Percentiles rank a stretch among this genome's conserved stretches.
These are phyloP conservation scores for Saguinus midas DNA, from an alignment of 2,113 vertebrate genomes.

Conservation along the genomic window DNA sequence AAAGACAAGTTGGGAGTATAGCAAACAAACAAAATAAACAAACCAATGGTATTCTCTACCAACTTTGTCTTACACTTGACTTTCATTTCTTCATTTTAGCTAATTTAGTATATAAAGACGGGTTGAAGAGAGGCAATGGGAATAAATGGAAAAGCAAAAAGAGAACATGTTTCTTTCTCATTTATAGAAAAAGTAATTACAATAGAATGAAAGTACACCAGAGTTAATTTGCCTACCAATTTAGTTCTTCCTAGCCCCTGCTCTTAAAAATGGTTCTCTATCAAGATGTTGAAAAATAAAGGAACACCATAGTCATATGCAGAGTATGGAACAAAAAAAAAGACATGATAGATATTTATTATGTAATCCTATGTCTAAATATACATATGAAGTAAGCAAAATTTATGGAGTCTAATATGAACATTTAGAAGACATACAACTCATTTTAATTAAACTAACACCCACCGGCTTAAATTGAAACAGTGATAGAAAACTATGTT, in stretches of 20 bases:
- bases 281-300: constrained; percentile 19
- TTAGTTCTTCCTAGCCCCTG: background rate
- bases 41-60: background rate
- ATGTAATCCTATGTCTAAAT: background rate
- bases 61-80: background rate
- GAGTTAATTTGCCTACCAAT: background rate
- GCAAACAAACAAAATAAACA: background rate
- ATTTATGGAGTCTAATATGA: background rate
- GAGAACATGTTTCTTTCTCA: background rate
- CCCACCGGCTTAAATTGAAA: background rate
- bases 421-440: background rate
- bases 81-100: background rate
- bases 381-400: background rate
- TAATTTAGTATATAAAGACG: background rate
- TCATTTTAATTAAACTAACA: background rate
- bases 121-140: background rate
- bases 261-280: background rate
- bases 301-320: background rate
- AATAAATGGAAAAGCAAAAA: background rate
- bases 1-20: background rate
- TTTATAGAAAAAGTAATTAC: background rate
- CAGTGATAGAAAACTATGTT: background rate
- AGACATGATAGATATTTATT: background rate
- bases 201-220: background rate
- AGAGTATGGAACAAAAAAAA: background rate